Evolutionary conservation across 2,797 vertebrate species (phyloP).

Genomic region (Enteromius treurensis): DNA sequence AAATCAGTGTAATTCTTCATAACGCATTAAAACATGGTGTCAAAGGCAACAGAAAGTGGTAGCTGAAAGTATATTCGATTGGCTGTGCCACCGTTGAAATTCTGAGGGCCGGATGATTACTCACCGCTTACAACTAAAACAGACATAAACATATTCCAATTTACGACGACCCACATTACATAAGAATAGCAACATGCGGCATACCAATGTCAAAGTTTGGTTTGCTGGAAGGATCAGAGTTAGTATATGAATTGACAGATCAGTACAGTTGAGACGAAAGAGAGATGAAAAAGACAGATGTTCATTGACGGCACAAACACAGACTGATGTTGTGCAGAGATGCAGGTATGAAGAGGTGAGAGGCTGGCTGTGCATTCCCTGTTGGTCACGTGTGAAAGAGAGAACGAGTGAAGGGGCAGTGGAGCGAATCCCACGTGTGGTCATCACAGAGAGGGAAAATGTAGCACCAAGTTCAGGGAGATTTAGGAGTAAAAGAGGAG

Average conservation of each 20-base stretch:
- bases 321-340: conserved; percentile 24
- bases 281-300: conserved; percentile 38
- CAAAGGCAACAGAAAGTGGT: not conserved
- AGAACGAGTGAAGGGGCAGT: conserved; percentile 8
- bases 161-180: not conserved
- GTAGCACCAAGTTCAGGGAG: conserved; percentile 33
- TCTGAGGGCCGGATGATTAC: not conserved
- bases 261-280: conserved; percentile 29
- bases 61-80: not conserved
- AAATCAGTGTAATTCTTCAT: not conserved
- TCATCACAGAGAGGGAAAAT: conserved; percentile 48
- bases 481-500: conserved; percentile 22
- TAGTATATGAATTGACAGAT: conserved; percentile 25
- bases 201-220: conserved; percentile 30
- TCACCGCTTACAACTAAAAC: not conserved
- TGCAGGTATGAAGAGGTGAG: conserved; percentile 36
- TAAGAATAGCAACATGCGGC: conserved; percentile 11
- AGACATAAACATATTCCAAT: not conserved
- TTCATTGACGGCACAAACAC: conserved; percentile 23
- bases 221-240: conserved; percentile 44
- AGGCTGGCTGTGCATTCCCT: conserved; percentile 46
- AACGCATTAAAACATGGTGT: not conserved
- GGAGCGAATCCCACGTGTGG: conserved; percentile 34
- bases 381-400: conserved; percentile 16
- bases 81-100: not conserved